Base-by-base conservation (phyloP, 2,797 vertebrate genomes). In the Pipistrellus pygmaeus region DNA sequence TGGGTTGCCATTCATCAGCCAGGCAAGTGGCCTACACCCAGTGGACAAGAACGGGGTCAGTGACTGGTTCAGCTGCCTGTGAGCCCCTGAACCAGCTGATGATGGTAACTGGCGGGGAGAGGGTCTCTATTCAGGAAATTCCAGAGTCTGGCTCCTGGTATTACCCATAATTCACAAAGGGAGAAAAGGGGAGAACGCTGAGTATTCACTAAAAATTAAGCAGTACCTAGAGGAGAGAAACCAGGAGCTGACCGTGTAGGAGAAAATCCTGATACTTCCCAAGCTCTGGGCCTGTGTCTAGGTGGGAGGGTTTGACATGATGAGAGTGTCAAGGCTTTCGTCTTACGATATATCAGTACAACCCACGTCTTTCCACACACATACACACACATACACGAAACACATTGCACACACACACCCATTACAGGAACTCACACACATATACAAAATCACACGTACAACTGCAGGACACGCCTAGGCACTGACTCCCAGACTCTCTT, bases 1-100 rank as follows among this genome's bases (percentile, higher is more conserved):
- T 46, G 77, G n/a, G n/a, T 82, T 46, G n/a, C 82, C 85, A 83
- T 82, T 95, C 85, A 78, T 93, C 48, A 53, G 71, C 78, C 62
- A 60, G 75, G 77, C 64, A 68, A 82, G 88, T 3, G 9, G 55
- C 18, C 46, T 5, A 14, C n/a, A 5, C 71, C 64, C 86, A 35
- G 60, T 55, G 55, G 51, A 84, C 7, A n/a, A 81, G 64, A 89
- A 82, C n/a, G 66, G 55, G 55, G 30, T 86, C 57, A 25, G 66
- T 8, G 13, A 27, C 76, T 48, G 41, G 55, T 14, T 76, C 64
- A 44, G 32, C 62, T 51, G 38, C 66, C 68, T 68, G 81, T 10
- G 21, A 84, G 8, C 20, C 41, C 38, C 12, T 30, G 12, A 77
- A 62, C 60, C 27, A 14, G 12, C 60, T 30, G 48, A 35, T 25